These are phyloP conservation scores for Drosophila sordidula DNA, from an alignment of 2,888 invertebrate genomes.

Conservation along the genomic window DNA sequence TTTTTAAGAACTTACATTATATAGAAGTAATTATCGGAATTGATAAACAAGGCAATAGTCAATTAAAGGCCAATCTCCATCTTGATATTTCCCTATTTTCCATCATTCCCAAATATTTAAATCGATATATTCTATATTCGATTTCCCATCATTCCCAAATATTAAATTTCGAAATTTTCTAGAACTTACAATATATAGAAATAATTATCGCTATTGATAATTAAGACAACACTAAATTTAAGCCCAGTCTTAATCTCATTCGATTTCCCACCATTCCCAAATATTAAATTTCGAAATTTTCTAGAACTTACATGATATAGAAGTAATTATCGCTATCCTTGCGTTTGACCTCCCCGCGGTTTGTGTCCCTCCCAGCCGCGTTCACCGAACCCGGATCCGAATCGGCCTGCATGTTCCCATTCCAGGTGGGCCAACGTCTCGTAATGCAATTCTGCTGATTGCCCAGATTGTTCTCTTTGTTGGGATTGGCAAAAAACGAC, in stretches of 20 bases:
- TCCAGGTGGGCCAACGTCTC: slow-evolving; percentile 66
- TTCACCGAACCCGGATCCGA: slow-evolving; percentile 57
- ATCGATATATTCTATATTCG: neutral
- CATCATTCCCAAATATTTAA: neutral
- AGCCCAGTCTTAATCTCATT: neutral
- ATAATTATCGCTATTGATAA: slow-evolving; percentile 71
- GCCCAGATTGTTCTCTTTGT: slow-evolving; percentile 66
- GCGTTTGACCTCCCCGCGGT: slow-evolving; percentile 68
- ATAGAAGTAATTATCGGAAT: slow-evolving; percentile 82
- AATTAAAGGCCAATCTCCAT: neutral
- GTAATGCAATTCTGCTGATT: slow-evolving; percentile 61
- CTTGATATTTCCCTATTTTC: neutral
- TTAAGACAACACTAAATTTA: neutral
- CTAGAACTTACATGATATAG: slow-evolving; percentile 83
- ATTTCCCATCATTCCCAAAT: neutral
- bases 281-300: neutral
- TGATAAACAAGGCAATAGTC: neutral
- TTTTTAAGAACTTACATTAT: slow-evolving; percentile 81
- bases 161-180: neutral
- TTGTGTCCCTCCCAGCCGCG: slow-evolving; percentile 57
- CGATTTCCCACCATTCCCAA: neutral
- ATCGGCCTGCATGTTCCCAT: slow-evolving; percentile 47
- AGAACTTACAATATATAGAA: slow-evolving; percentile 84
- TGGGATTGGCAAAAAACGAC: slow-evolving; percentile 76
- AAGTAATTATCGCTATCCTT: slow-evolving; percentile 84